Evolutionary conservation across 2,888 invertebrate genomes (phyloP).

Genomic region (Tortrix viridana): DNA sequence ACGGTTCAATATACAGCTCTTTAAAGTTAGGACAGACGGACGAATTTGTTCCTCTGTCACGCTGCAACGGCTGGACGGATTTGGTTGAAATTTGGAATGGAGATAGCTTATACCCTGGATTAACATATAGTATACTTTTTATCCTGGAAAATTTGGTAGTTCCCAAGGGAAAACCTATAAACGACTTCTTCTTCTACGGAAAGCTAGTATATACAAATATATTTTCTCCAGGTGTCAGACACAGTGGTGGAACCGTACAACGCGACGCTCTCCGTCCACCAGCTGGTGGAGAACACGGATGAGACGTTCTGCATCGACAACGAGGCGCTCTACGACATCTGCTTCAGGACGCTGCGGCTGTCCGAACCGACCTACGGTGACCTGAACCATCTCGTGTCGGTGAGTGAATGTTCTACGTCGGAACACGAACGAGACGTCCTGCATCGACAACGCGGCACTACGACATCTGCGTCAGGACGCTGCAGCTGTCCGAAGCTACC

Average conservation of each 20-base stretch:
- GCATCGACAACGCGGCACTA: conserved; percentile 96
- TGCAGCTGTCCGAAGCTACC: conserved; percentile 92
- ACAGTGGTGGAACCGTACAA: conserved; percentile 96
- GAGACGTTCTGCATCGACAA: conserved; percentile 96
- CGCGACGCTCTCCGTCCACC: conserved; percentile 93
- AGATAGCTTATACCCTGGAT: too few species aligned
- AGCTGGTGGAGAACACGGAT: conserved; percentile 94
- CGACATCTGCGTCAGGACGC: conserved; percentile 94
- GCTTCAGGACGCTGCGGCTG: conserved; percentile 93
- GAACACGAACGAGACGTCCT: conserved; percentile 89
- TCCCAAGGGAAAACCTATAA: too few species aligned
- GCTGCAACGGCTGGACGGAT: too few species aligned
- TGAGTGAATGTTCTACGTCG: conserved; percentile 55
- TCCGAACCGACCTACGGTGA: conserved; percentile 95
- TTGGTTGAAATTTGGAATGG: too few species aligned
- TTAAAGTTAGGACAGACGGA: too few species aligned
- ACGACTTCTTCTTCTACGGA: too few species aligned
- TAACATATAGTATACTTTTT: too few species aligned
- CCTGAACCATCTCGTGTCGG: conserved; percentile 93
- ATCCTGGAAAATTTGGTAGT: too few species aligned
- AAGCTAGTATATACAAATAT: too few species aligned
- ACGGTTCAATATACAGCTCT: too few species aligned
- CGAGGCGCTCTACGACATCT: conserved; percentile 95
- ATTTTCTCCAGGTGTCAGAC: conserved; percentile 86
- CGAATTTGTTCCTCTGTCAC: too few species aligned